These are phyloP conservation scores for Arvicanthis niloticus DNA, from an alignment of 2,113 vertebrate species.

Conservation along the genomic window DNA sequence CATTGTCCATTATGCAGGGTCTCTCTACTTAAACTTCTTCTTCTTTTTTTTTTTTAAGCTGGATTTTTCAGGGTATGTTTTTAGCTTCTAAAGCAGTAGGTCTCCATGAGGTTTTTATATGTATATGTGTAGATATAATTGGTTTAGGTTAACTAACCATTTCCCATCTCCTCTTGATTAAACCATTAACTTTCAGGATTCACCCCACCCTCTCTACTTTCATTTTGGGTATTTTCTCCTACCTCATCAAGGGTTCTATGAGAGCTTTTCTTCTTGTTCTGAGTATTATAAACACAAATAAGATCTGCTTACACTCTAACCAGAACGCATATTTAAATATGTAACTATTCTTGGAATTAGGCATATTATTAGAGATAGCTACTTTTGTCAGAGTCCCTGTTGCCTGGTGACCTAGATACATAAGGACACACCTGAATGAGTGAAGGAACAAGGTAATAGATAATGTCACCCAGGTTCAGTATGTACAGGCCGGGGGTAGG, in stretches of 20 bases:
- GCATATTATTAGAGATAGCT: background rate
- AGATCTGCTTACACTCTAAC: background rate
- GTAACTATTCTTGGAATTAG: background rate
- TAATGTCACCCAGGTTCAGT: background rate
- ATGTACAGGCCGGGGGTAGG: background rate
- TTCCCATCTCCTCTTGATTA: background rate
- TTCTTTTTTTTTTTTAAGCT: no score
- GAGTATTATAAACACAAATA: slow-evolving; percentile 16
- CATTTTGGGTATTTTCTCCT: background rate
- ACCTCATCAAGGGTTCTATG: background rate
- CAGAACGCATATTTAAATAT: slow-evolving; percentile 19
- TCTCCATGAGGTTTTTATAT: background rate
- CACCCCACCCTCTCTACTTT: background rate
- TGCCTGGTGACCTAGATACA: background rate
- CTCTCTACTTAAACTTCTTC: background rate
- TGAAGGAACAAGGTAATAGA: background rate
- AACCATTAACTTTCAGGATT: background rate
- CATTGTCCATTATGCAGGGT: background rate
- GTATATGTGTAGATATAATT: background rate
- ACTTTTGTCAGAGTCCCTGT: background rate
- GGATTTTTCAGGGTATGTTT: background rate
- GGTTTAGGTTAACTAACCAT: background rate
- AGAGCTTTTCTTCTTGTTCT: background rate
- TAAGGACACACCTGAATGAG: background rate
- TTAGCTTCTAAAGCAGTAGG: background rate